Evolutionary conservation across 2,797 vertebrate species (phyloP), one percentile per base, ranked within the genome.

Genomic region (Scomberomorus guttatus): DNA sequence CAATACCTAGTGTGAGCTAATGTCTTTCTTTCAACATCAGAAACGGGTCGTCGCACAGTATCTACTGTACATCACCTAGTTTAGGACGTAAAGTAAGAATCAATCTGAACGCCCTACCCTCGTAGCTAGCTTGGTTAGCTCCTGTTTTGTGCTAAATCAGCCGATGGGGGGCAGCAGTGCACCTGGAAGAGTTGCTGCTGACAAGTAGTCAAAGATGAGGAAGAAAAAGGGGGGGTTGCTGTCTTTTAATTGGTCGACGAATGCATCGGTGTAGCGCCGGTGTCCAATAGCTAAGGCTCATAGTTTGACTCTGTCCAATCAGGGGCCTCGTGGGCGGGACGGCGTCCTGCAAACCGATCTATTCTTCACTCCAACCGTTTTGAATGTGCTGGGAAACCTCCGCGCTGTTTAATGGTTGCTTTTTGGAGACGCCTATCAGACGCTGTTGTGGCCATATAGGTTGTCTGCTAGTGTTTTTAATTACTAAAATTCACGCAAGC

Each of bases 301-400:
- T 0, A 10, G 6, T 37, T 42, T 5, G 6, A n/a, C 20, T 44
- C 34, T 22, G 2, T 27, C 90, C 89, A 89, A 90, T 92, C 75
- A 79, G n/a, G 2, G 29, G 1, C 0, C 0, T 42, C 10, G 46
- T 75, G 37, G 88, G 86, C 55, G 83, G 79, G 64, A 51, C 14
- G 0, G 56, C 0, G 0, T 6, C 1, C 15, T 34, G 44, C 20
- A 15, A 22, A 84, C 14, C 9, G 15, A 32, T 46, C 17, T 14
- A 5, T 13, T 59, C 29, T 1, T 48, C 72, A 61, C 55, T 77
- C 44, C 7, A 77, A 82, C 70, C 44, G 62, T 80, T 81, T 48
- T 88, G 18, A 34, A 14, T 14, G 10, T 70, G 7, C n/a, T 6
- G 27, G 86, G 73, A 93, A 15, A 7, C 0, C 0, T 51, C 0